Evolutionary conservation across 2,113 vertebrate species (phyloP).

Genomic region (Malurus alboscapulatus): DNA sequence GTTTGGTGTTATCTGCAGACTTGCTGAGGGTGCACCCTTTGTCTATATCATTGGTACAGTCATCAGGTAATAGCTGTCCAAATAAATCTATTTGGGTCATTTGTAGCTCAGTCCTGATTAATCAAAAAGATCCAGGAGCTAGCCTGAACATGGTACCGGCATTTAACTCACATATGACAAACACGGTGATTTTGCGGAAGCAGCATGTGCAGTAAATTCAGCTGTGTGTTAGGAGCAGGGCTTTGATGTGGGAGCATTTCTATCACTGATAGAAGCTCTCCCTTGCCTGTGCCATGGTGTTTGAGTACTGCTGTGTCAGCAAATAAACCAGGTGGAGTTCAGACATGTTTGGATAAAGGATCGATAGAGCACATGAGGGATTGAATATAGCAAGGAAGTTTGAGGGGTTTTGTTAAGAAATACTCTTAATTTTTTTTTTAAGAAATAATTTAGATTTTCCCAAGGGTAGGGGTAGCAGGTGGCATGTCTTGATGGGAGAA

Average conservation of each 20-base stretch:
- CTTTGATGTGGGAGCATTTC: background rate
- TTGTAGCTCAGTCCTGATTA: background rate
- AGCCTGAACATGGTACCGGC: background rate
- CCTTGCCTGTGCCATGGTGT: background rate
- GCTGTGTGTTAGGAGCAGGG: background rate
- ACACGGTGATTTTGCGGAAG: background rate
- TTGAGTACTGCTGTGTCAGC: background rate
- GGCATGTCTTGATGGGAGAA: background rate
- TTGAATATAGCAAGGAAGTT: background rate
- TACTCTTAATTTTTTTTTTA: background rate
- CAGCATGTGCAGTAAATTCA: background rate
- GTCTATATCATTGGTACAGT: background rate
- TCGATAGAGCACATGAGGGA: background rate
- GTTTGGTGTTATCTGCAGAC: background rate
- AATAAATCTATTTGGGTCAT: background rate
- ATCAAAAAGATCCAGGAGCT: background rate
- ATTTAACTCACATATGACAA: background rate
- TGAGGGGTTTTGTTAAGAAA: background rate
- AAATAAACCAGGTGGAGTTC: background rate
- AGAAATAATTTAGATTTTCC: background rate
- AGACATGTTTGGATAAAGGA: rapidly evolving
- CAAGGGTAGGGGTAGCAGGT: background rate
- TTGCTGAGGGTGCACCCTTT: background rate
- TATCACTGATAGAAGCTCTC: background rate
- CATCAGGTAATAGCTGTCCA: background rate